Evolutionary conservation across 2,113 vertebrate species (phyloP).

Genomic region (Siniperca chuatsi): DNA sequence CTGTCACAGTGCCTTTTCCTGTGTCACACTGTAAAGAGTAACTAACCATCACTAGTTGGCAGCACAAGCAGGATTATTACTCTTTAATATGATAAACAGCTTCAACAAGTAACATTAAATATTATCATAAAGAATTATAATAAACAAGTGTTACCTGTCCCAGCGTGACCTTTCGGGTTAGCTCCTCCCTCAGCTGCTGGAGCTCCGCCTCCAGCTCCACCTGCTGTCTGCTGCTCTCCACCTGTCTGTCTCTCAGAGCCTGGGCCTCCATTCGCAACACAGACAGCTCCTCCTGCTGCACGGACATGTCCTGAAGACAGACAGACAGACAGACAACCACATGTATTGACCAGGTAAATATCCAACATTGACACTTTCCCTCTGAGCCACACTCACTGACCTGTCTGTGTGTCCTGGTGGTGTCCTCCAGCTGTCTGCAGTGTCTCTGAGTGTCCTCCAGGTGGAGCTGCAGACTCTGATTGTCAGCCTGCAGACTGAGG

Average conservation of each 20-base stretch:
- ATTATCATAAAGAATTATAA: too few relatives aligned
- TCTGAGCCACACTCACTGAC: slow-evolving; percentile 14
- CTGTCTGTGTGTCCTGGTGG: slow-evolving; percentile 83
- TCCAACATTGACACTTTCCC: background rate
- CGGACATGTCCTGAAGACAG: slow-evolving; percentile 80
- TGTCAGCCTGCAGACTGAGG: slow-evolving; percentile 85
- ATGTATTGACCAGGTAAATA: background rate
- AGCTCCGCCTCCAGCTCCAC: slow-evolving; percentile 77
- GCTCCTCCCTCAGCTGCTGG: slow-evolving; percentile 84
- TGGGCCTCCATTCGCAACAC: slow-evolving; percentile 82
- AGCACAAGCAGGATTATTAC: too few relatives aligned
- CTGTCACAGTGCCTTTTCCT: background rate
- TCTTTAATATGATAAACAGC: too few relatives aligned
- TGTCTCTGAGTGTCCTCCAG: slow-evolving; percentile 85
- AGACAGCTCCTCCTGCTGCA: slow-evolving; percentile 84
- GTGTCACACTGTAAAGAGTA: too few relatives aligned
- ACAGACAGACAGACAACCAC: background rate
- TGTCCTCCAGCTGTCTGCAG: slow-evolving; percentile 85
- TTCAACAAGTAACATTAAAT: too few relatives aligned
- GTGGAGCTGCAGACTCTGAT: slow-evolving; percentile 83
- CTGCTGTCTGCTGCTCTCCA: slow-evolving; percentile 28
- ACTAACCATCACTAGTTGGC: too few relatives aligned
- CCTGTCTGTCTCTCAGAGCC: slow-evolving; percentile 81
- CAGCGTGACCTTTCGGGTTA: slow-evolving; percentile 67
- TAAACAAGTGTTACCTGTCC: slow-evolving; percentile 23